Conservation (phyloP, 1,140 invertebrate genomes). For the Sitodiplosis mosellana region DNA sequence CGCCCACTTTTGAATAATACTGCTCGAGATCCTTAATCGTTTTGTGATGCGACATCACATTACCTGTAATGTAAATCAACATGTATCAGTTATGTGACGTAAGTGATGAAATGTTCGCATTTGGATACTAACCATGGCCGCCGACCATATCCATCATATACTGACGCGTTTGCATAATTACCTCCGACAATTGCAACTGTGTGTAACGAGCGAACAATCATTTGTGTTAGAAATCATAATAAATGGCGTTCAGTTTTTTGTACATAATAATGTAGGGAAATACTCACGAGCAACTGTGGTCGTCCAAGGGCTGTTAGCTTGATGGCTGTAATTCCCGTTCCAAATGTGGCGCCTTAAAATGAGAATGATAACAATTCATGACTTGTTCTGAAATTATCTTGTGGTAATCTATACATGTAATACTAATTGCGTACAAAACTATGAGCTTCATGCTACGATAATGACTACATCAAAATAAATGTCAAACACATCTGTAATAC, state of each 20-base stretch:
- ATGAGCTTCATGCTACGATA: not conserved
- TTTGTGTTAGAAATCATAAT: not conserved
- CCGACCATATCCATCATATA: slow-evolving; percentile 82
- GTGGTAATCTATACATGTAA: not conserved
- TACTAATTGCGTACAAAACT: not conserved
- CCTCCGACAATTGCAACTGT: slow-evolving; percentile 91
- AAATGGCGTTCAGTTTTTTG: not conserved
- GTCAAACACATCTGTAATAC: not conserved
- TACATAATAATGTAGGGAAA: not conserved
- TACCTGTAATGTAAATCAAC: too few species aligned
- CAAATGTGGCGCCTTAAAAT: slow-evolving; percentile 68
- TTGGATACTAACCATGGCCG: slow-evolving; percentile 25
- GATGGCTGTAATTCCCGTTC: slow-evolving; percentile 90
- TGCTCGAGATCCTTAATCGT: slow-evolving; percentile 74
- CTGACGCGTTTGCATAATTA: slow-evolving; percentile 82
- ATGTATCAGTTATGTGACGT: too few species aligned
- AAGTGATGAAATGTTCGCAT: too few species aligned
- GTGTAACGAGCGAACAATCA: too few species aligned
- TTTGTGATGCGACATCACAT: slow-evolving; percentile 65
- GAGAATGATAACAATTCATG: slow-evolving; percentile 4
- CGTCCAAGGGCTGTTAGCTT: slow-evolving; percentile 94
- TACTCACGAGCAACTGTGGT: slow-evolving; percentile 81
- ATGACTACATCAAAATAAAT: not conserved
- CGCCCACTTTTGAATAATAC: slow-evolving; percentile 62
- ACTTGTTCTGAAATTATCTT: not conserved